Evolutionary conservation across 2,888 invertebrate species (phyloP), one percentile per base, ranked within the genome.

Genomic region (Steinernema hermaphroditum): DNA sequence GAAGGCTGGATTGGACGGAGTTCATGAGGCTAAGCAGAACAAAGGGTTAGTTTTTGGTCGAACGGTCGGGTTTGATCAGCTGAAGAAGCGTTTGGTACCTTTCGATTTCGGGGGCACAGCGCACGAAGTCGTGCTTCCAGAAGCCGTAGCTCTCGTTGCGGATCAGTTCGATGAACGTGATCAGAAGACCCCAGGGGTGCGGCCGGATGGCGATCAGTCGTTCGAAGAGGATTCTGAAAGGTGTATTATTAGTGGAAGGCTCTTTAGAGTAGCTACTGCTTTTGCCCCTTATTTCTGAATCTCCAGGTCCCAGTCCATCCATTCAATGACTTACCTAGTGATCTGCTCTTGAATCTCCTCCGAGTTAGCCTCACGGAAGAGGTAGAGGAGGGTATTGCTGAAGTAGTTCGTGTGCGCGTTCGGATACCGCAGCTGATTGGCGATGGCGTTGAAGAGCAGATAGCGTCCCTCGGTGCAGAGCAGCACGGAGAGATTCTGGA

Each of bases 331-430:
- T 70, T 75, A 89, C 89, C 90, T 90, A 0, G 96, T 96, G 71
- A 97, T 96, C 88, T 97, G 97, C 88, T 98, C 98, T 88, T 98
- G 97, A 76, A 98, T 94, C 6, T 94, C 94, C 88, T 96, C 95
- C 0, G 94, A 92, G 87, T 96, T 96, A 8, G 96, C 96, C 80
- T 89, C 82, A 41, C 94, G 94, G 89, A 99, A 99, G 82, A 99
- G 90, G 88, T 97, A 96, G 77, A 99, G 90, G 70, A 99, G 91
- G 44, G 95, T 94, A 88, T 97, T 96, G 86, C 96, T 96, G 90
- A 98, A 99, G 90, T 98, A 99, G 89, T 98, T 97, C 24, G 98
- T 99, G 89, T 99, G 98, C 86, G 95, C 96, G 89, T 99, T 99
- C 14, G 98, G 98, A 89, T 97, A 99, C 29, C 98, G 91, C 84